phyloP scores from a whole-genome alignment of 2,113 vertebrate species.

The Sebastes schlegelii region DNA sequence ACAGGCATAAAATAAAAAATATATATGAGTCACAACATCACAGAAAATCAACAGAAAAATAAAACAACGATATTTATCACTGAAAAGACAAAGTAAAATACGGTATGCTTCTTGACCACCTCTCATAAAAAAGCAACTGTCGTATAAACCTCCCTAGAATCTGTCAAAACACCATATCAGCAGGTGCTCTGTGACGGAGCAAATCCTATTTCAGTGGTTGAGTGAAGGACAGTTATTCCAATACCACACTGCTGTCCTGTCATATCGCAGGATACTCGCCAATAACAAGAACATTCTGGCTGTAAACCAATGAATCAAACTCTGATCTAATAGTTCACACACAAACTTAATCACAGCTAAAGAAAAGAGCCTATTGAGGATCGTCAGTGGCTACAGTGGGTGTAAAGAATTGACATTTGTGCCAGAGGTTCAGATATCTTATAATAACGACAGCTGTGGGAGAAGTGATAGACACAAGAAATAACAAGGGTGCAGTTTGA shows the following conservation, averaged over 20 bases:
- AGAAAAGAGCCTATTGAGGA: constrained; percentile 37
- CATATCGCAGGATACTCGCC: constrained; percentile 41
- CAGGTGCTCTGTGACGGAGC: constrained; percentile 34
- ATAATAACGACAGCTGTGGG: constrained; percentile 18
- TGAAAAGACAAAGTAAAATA: background rate
- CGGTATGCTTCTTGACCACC: background rate
- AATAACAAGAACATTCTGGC: constrained; percentile 60
- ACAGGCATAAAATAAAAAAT: background rate
- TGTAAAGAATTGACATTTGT: constrained; percentile 33
- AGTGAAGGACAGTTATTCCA: constrained; percentile 46
- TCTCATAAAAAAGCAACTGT: constrained; percentile 14
- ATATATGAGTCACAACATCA: background rate
- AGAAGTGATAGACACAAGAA: constrained; percentile 24
- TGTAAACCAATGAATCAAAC: constrained; percentile 56
- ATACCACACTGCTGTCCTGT: constrained; percentile 45
- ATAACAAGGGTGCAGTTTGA: constrained; percentile 5
- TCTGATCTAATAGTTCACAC: constrained; percentile 64
- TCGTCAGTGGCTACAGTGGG: constrained; percentile 13
- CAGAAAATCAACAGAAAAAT: background rate
- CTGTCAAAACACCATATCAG: constrained; percentile 46
- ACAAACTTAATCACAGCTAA: constrained; percentile 63
- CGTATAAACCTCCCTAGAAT: constrained; percentile 26
- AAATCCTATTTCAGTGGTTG: constrained; percentile 61
- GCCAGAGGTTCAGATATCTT: constrained; percentile 14
- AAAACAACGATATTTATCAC: background rate